Base-by-base conservation (phyloP, 1,140 invertebrate species). In the Phymorhynchus buccinoides region DNA sequence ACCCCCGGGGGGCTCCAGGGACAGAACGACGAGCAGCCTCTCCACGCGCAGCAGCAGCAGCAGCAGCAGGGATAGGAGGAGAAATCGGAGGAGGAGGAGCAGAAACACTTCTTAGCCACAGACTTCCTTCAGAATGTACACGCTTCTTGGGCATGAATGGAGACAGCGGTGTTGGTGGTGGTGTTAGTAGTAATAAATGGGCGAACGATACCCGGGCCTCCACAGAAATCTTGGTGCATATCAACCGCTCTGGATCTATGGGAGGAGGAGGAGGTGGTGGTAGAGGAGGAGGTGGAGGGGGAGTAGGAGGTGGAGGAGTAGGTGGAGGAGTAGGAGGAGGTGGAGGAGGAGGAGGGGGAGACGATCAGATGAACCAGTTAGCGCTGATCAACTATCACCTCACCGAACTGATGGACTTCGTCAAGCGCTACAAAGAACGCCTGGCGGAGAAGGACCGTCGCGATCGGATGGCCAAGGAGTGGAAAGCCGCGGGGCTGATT, bases 401-500 rank as follows among this genome's bases (percentile, higher is more conserved):
- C 37, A 89, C 85, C 27, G 93, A 93, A 66, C 90, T 94, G 37
- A 84, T 92, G 80, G 90, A 91, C 68, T 91, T 92, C 44, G 83
- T 94, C 37, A 90, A 89, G 82, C 84, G 86, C 30, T 92, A 92
- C 79, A 88, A 89, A 71, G 88, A 89, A 73, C 87, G 92, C 78
- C 82, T 92, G 48, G 87, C 89, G 32, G 91, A 93, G 39, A 93
- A 93, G 86, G 93, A 94, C 83, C 86, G 87, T n/a, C 91, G 90
- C 48, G 92, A 92, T 32, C 92, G 92, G 84, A 86, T 92, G 37
- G 89, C 90, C 14, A 91, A 90, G 48, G 93, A 94, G 84, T 94
- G 93, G 93, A 91, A 93, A 85, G 90, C 91, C 27, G 88, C 93
- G 27, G 93, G 92, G 0, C 87, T 94, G 9, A 90, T 93, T 78